phyloP scores from a whole-genome alignment of 2,888 invertebrate genomes.

The Hyposoter didymator region DNA sequence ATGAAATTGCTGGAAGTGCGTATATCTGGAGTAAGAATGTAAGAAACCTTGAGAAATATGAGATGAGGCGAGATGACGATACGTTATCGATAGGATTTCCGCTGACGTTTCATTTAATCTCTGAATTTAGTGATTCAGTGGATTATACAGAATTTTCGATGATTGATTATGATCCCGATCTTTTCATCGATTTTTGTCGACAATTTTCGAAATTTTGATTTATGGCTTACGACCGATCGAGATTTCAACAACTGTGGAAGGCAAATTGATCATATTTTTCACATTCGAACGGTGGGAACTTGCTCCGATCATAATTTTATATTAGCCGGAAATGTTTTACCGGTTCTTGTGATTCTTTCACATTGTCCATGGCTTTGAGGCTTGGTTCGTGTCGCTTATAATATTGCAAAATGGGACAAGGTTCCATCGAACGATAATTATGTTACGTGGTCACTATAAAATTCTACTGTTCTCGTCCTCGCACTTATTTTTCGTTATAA shows the following conservation, averaged over 20 bases:
- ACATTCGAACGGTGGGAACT: no score
- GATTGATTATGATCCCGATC: not conserved
- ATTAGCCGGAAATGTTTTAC: not conserved
- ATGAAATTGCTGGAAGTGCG: not conserved
- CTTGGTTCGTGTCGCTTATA: constrained; percentile 45
- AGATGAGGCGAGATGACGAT: not conserved
- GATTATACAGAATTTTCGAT: not conserved
- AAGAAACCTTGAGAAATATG: not conserved
- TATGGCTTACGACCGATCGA: not conserved
- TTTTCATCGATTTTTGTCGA: no score
- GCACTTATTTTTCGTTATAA: constrained; percentile 29
- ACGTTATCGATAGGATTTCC: not conserved
- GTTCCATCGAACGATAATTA: not conserved
- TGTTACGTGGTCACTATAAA: constrained; percentile 23
- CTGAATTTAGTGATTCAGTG: not conserved
- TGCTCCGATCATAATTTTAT: no score
- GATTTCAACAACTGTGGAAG: not conserved
- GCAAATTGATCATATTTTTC: not conserved
- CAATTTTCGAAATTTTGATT: not conserved
- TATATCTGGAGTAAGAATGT: not conserved
- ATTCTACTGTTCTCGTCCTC: constrained; percentile 15
- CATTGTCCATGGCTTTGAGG: not conserved
- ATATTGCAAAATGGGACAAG: constrained; percentile 46
- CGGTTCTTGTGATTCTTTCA: constrained; percentile 26
- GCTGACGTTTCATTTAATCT: not conserved